phyloP scores from a whole-genome alignment of 2,888 invertebrate species.

The Sisyra terminalis region DNA sequence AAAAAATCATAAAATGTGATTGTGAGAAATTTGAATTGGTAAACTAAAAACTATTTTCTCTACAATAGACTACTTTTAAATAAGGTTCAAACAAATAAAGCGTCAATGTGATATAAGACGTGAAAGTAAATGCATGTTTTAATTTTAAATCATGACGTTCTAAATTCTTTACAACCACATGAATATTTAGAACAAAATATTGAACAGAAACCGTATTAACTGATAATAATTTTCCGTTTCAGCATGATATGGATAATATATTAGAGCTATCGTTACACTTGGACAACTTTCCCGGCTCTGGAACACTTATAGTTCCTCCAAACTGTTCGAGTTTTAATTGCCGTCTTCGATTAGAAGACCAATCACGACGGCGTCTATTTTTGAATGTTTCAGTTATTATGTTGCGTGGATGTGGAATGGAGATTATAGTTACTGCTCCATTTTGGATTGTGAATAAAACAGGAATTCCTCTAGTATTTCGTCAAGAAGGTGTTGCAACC shows the following conservation, averaged over 20 bases:
- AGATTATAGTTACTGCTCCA: conserved; percentile 63
- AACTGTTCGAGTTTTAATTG: conserved; percentile 18
- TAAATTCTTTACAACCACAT: background rate
- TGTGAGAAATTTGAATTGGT: no score
- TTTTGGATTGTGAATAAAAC: conserved; percentile 96
- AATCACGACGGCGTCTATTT: conserved; percentile 51
- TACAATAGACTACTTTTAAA: no score
- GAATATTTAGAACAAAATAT: no score
- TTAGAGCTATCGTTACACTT: conserved; percentile 60
- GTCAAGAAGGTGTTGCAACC: conserved; percentile 64
- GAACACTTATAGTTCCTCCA: conserved; percentile 20
- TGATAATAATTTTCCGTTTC: conserved; percentile 13
- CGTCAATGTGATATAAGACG: no score
- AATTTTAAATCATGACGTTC: no score
- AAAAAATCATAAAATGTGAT: no score
- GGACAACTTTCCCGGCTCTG: conserved; percentile 66
- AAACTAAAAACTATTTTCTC: no score
- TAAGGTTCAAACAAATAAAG: no score
- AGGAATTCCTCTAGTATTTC: conserved; percentile 87
- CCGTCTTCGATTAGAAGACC: conserved; percentile 56
- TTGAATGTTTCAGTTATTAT: conserved; percentile 49
- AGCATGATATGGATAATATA: conserved; percentile 56
- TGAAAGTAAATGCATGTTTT: no score
- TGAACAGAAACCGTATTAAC: no score
- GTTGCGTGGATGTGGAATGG: conserved; percentile 41